phyloP scores from a whole-genome alignment of 2,888 invertebrate genomes.

The Cantharis flavilabris region DNA sequence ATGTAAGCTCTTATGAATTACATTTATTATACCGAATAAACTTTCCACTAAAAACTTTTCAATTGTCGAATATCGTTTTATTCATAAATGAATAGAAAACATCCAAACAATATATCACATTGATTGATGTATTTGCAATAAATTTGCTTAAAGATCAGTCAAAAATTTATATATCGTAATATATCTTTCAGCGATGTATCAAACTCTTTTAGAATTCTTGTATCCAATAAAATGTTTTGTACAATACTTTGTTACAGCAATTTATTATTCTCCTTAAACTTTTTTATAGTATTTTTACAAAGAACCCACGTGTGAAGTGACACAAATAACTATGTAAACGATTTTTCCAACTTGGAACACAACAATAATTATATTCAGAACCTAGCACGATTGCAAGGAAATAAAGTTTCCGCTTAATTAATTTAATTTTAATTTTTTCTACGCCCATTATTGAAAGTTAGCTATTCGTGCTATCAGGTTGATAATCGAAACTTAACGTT shows the following conservation, averaged over 20 bases:
- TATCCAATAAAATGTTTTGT: neutral
- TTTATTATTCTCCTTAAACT: neutral
- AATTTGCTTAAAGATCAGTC: constrained; percentile 26
- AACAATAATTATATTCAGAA: neutral
- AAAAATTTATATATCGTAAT: constrained; percentile 23
- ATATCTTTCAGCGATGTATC: constrained; percentile 10
- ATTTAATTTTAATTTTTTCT: neutral
- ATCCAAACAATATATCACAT: constrained; percentile 24
- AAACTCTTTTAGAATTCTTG: neutral
- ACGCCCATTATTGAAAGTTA: too few relatives aligned
- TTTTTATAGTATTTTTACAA: neutral
- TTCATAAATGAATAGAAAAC: constrained; percentile 5
- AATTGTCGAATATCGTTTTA: neutral
- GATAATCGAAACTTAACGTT: too few relatives aligned
- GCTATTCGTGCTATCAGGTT: too few relatives aligned
- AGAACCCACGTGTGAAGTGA: neutral
- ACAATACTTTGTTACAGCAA: neutral
- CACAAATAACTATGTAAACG: neutral
- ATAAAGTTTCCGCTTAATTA: neutral
- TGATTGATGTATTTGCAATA: constrained; percentile 31
- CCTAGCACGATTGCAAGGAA: neutral
- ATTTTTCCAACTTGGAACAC: neutral
- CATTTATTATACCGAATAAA: constrained; percentile 7
- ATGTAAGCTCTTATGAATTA: constrained; percentile 44
- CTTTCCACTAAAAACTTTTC: neutral